These are phyloP conservation scores for Tangara arthus DNA, from an alignment of 2,797 vertebrate species.

Conservation along the genomic window DNA sequence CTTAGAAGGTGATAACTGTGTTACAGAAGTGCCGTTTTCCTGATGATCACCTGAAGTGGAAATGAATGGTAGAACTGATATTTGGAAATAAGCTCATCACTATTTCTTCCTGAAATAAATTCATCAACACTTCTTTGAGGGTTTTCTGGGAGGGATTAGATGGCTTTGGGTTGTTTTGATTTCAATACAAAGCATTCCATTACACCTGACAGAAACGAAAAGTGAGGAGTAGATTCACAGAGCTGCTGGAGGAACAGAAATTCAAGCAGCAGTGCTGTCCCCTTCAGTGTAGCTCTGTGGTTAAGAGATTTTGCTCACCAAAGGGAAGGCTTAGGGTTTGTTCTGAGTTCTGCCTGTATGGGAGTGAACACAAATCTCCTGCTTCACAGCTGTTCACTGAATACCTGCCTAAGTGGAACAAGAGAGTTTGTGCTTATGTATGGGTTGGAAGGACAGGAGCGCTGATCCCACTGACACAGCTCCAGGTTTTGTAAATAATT, in stretches of 20 bases:
- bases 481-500: not conserved
- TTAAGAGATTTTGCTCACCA: not conserved
- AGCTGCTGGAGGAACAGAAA: not conserved
- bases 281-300: not conserved
- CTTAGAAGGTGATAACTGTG: not conserved
- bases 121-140: not conserved
- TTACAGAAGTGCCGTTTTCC: not conserved
- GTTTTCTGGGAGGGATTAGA: not conserved
- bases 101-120: not conserved
- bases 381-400: not conserved
- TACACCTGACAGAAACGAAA: not conserved
- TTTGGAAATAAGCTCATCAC: not conserved
- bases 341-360: not conserved
- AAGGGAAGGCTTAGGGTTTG: not conserved
- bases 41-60: not conserved
- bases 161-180: not conserved
- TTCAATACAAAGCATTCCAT: not conserved
- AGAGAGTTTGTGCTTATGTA: not conserved
- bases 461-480: not conserved
- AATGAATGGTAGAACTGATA: not conserved
- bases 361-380: not conserved
- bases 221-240: not conserved
- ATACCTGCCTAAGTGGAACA: not conserved
- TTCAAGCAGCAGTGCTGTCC: not conserved
- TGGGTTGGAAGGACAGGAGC: not conserved